Base-by-base conservation (phyloP, 1,140 invertebrate genomes). In the Mya arenaria region DNA sequence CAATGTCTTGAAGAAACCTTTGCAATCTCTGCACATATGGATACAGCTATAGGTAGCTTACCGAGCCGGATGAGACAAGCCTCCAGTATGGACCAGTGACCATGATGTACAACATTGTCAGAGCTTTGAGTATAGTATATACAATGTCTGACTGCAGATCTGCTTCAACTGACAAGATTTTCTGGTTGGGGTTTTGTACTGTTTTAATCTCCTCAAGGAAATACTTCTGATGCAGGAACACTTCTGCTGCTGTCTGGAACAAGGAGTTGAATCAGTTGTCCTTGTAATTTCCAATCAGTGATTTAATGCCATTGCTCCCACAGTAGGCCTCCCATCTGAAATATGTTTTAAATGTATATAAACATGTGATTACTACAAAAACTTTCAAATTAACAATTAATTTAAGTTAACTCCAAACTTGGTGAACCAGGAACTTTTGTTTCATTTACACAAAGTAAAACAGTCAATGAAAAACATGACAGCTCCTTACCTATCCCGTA, bases 241-340 rank as follows among this genome's bases (percentile, higher is more conserved):
- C 65, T 63, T 88, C 77, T 10, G 41, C 41, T n/a, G 48, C 60
- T 28, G 81, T 73, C 44, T 83, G n/a, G 0, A 82, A 48, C 41
- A 48, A 48, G 41, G 41, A 10, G 19, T 48, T 48, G 19, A 48
- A 48, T 19, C 41, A 19, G 19, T 48, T 48, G 41, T 48, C 41
- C 41, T 48, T 48, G 41, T 48, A 48, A 48, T 48, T 48, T 48
- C 10, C 10, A 19, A 48, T 48, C 10, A 48, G 10, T 13, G 41
- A 48, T 19, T 48, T 48, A 48, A 48, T 48, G 41, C 10, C 41
- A 48, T 48, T 48, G 41, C 10, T 19, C 10, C 10, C 41, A 48
- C 41, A 48, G 19, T 48, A 48, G 10, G 41, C 41, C 41, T 48
- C 41, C 41, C 41, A 48, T 48, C 41, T 10, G 41, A n/a, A n/a